Evolutionary conservation across 1,140 invertebrate species (phyloP), one percentile per base, ranked within the genome.

Genomic region (Potamilus streckersoni): DNA sequence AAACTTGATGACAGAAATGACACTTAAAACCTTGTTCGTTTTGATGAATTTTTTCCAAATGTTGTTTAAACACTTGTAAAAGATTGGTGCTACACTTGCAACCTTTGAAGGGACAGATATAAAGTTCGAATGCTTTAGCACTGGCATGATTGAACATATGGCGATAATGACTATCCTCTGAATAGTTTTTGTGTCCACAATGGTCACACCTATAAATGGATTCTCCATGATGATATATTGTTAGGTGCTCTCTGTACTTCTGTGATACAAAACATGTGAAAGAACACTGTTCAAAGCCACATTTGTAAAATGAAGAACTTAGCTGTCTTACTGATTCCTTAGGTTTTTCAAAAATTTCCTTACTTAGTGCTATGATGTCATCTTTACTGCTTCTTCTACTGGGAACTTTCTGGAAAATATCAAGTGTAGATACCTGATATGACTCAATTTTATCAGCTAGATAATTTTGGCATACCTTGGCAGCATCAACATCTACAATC

Each of bases 21-120:
- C 78, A 79, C 27, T 69, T 76, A 55, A 69, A 60, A 6, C 23
- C 63, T 17, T 69, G 38, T 23, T 79, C 78, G 38, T 69, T 56
- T 38, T 31, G 56, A n/a, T 66, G 60, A 58, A 73, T 66, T 27
- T 66, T 68, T 23, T 68, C 27, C 19, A 76, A 60, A 70, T 79
- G 78, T 2, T 69, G 66, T 27, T 38, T 20, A 65, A 75, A 79
- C 61, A 76, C 62, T n/a, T 79, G 69, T n/a, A 79, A 59, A 31
- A 76, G 60, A 63, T 79, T 79, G 4, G 78, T 76, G 6, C 70
- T 71, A 61, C 66, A 79, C 20, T 75, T 75, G 27, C 78, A 79
- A 0, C 55, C 59, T 38, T 31, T 38, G 20, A 79, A 58, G 16
- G 78, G 69, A 59, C 78, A 79, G 38, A 63, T 72, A 63, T 76